phyloP scores from a whole-genome alignment of 2,888 invertebrate genomes.

The Brachypterus glaber region DNA sequence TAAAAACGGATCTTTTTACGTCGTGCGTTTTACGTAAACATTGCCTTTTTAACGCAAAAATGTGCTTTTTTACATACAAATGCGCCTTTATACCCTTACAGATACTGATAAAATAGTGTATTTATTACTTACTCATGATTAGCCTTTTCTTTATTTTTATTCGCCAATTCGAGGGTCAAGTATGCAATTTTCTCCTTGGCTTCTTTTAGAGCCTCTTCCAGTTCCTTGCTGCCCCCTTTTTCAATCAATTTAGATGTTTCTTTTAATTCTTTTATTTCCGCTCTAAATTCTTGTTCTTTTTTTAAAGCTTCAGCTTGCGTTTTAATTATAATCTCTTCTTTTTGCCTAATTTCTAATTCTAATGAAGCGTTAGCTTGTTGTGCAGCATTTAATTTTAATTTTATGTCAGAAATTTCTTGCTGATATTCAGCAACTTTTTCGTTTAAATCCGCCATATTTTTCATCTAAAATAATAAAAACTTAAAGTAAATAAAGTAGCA shows the following conservation, averaged over 20 bases:
- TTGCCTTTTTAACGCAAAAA: too few relatives aligned
- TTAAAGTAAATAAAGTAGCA: too few relatives aligned
- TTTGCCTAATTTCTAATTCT: constrained; percentile 34
- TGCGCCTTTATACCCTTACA: too few relatives aligned
- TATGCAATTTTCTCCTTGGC: constrained; percentile 25
- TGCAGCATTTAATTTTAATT: constrained; percentile 33
- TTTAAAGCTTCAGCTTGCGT: constrained; percentile 32
- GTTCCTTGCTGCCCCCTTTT: constrained; percentile 34
- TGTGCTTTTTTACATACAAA: too few relatives aligned
- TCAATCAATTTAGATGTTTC: constrained; percentile 39
- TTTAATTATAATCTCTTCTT: constrained; percentile 36
- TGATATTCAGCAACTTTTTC: constrained; percentile 26
- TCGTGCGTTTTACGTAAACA: too few relatives aligned
- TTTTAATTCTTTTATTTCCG: constrained; percentile 36
- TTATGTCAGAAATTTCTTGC: constrained; percentile 30
- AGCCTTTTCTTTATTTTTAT: constrained; percentile 13
- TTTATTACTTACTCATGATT: constrained; percentile 14
- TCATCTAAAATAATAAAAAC: constrained; percentile 1
- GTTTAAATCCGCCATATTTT: constrained; percentile 28
- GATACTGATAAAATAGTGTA: constrained; percentile 1
- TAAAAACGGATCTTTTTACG: too few relatives aligned
- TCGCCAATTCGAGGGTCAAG: constrained; percentile 19
- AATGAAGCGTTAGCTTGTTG: constrained; percentile 34
- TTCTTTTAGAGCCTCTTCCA: constrained; percentile 28
- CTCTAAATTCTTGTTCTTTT: constrained; percentile 28